Conservation (phyloP, 2,888 invertebrate genomes). For the Polydrusus pterygomalis region DNA sequence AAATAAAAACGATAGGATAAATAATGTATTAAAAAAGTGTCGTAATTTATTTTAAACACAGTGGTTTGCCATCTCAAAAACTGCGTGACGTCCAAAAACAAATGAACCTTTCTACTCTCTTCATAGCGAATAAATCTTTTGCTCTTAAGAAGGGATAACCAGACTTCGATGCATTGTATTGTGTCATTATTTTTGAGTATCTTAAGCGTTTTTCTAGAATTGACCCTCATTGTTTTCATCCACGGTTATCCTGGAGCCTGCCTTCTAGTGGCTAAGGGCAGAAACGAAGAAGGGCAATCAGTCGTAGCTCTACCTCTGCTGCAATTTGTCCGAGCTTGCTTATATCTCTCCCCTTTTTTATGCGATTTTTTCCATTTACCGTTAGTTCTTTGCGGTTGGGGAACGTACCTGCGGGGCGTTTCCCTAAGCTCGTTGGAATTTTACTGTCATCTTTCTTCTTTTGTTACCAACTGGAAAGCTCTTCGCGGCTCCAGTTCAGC, state of each 20-base stretch:
- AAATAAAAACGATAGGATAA: too few species aligned
- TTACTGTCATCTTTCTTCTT: too few species aligned
- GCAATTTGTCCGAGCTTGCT: not conserved
- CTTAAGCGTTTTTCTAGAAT: not conserved
- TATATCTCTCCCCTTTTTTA: constrained; percentile 4
- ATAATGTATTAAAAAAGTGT: too few species aligned
- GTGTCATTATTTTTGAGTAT: too few species aligned
- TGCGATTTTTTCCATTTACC: not conserved
- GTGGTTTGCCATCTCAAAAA: too few species aligned
- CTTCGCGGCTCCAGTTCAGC: too few species aligned
- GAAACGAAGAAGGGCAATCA: constrained; percentile 7
- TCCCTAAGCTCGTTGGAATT: too few species aligned
- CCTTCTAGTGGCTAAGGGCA: constrained; percentile 6
- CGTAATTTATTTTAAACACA: too few species aligned
- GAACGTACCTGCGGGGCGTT: too few species aligned
- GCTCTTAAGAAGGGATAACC: constrained; percentile 1
- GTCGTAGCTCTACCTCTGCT: constrained; percentile 5
- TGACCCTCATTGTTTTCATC: not conserved
- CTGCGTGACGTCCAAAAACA: too few species aligned
- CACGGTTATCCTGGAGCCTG: constrained; percentile 10
- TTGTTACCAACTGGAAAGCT: too few species aligned
- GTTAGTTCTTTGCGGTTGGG: too few species aligned
- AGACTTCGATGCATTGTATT: not conserved
- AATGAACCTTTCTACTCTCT: not conserved
- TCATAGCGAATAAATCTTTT: constrained; percentile 10